Conservation (phyloP, 2,797 vertebrate genomes). For the Macroramphosus scolopax region DNA sequence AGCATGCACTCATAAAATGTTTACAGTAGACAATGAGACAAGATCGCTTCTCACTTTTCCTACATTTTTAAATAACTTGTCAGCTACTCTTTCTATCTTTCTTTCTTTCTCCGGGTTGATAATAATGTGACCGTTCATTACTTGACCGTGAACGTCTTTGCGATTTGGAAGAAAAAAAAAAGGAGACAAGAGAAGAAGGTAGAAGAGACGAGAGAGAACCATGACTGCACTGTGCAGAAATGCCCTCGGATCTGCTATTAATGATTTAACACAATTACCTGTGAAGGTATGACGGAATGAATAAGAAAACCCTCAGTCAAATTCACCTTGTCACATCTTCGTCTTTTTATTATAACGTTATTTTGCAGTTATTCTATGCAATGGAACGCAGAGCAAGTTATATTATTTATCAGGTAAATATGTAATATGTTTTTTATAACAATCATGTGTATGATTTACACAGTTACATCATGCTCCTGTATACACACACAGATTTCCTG, state of each 20-base stretch:
- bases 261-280: conserved; percentile 37
- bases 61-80: conserved; percentile 12
- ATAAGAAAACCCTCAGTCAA: not conserved
- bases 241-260: conserved; percentile 21
- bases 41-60: conserved; percentile 1
- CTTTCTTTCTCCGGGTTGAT: not conserved
- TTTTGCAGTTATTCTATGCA: no score
- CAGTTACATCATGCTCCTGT: no score
- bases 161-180: conserved; percentile 5
- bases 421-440: no score
- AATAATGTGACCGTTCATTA: conserved; percentile 38
- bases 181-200: conserved; percentile 3
- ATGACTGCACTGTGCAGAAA: conserved; percentile 11
- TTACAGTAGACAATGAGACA: conserved; percentile 3
- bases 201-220: conserved; percentile 17
- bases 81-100: conserved; percentile 4
- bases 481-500: no score
- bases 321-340: no score
- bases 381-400: no score
- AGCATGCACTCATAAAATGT: conserved; percentile 2
- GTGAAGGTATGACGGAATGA: conserved; percentile 7
- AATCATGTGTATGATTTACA: no score
- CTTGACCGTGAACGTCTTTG: conserved; percentile 35
- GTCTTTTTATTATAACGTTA: no score
- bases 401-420: no score